These are phyloP conservation scores for Phoxinus dragarum DNA, from an alignment of 2,797 vertebrate species.

Conservation along the genomic window DNA sequence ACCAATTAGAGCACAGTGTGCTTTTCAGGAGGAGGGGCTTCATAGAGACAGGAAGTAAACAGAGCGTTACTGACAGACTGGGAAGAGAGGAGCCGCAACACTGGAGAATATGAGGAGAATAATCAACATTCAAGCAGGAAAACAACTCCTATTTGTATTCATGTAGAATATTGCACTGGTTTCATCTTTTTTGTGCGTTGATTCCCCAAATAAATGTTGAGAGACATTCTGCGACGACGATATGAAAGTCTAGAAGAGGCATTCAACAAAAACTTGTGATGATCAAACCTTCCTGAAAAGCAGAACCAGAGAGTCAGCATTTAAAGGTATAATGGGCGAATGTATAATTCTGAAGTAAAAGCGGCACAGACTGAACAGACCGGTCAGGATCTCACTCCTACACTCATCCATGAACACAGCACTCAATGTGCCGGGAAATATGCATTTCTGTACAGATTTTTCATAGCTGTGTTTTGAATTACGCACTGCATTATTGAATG, in stretches of 20 bases:
- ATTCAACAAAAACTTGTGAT: not conserved
- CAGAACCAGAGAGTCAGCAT: not conserved
- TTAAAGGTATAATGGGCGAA: not conserved
- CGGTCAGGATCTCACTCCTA: no score
- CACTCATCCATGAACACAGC: no score
- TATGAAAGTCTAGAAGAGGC: not conserved
- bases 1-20: no score
- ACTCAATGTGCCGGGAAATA: no score
- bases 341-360: no score
- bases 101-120: not conserved
- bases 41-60: no score
- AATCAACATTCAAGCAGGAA: not conserved
- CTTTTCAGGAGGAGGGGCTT: no score
- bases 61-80: no score
- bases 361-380: no score
- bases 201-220: not conserved
- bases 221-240: not conserved
- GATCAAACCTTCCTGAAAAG: not conserved
- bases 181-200: not conserved
- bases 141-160: not conserved
- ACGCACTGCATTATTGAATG: no score
- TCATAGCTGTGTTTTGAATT: no score
- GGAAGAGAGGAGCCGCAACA: not conserved
- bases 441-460: no score
- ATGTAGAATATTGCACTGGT: not conserved